A percentile compares a stretch with the other conserved stretches of the same genome.
Evolutionary conservation across 2,113 vertebrate species (phyloP).

Genomic region (Acanthochromis polyacanthus): DNA sequence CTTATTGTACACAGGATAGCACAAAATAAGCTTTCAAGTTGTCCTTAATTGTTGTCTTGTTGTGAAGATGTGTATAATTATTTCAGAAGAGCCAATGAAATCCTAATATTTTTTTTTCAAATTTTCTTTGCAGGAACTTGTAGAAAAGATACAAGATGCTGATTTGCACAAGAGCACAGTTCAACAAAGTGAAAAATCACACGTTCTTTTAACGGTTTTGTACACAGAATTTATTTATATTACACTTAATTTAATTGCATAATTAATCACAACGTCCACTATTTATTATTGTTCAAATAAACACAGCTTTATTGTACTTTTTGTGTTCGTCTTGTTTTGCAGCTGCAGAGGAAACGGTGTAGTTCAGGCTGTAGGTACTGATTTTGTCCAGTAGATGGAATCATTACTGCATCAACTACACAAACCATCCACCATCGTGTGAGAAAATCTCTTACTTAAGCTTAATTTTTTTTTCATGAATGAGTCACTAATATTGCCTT

Average conservation of each 20-base stretch:
- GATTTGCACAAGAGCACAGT: conserved; percentile 76
- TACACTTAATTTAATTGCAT: conserved; percentile 43
- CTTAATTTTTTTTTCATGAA: no score
- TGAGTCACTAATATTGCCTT: no score
- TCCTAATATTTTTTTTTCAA: not conserved
- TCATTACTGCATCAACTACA: conserved; percentile 12
- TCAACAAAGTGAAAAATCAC: conserved; percentile 34
- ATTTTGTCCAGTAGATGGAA: conserved; percentile 54
- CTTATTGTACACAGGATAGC: no score
- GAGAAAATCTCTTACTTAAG: not conserved
- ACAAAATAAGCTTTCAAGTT: no score
- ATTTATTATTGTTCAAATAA: conserved; percentile 75
- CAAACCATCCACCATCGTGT: not conserved
- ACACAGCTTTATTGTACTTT: conserved; percentile 60
- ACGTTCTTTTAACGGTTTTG: conserved; percentile 12
- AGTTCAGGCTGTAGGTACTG: not conserved
- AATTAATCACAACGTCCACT: conserved; percentile 69
- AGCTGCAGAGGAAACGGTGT: not conserved
- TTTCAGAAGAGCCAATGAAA: no score
- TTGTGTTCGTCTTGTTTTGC: not conserved
- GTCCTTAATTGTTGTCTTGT: no score
- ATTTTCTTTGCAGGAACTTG: conserved; percentile 63
- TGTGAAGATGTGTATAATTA: no score
- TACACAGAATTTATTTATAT: conserved; percentile 48
- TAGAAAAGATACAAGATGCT: conserved; percentile 81